Evolutionary conservation across 1,140 invertebrate species (phyloP).

Genomic region (Kradibia gibbosae): DNA sequence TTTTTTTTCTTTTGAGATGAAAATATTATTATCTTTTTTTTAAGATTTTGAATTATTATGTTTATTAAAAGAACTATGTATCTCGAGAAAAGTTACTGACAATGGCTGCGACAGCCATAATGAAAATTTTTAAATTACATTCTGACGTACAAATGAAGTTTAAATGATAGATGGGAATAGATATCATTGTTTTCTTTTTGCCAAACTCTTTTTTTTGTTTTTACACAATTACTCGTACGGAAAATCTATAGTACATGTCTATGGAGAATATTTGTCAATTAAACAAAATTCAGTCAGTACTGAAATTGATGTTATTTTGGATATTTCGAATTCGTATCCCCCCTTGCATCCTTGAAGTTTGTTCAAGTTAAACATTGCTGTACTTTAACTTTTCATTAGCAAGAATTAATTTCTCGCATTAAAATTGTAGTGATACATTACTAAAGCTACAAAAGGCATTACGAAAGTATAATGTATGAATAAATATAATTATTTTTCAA

Average conservation of each 20-base stretch:
- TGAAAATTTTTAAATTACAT: constrained; percentile 41
- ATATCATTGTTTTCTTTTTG: constrained; percentile 29
- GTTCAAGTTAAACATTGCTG: too few relatives aligned
- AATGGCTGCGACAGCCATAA: constrained; percentile 24
- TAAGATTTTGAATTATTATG: too few relatives aligned
- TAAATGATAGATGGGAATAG: constrained; percentile 34
- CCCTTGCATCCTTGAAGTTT: too few relatives aligned
- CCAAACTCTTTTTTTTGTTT: neutral
- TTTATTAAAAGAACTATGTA: too few relatives aligned
- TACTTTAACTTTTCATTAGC: too few relatives aligned
- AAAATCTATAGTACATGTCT: neutral
- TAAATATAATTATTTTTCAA: too few relatives aligned
- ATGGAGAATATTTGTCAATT: constrained; percentile 28
- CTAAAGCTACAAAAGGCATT: too few relatives aligned
- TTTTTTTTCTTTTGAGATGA: too few relatives aligned
- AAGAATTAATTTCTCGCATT: too few relatives aligned
- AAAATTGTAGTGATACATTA: too few relatives aligned
- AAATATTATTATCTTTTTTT: too few relatives aligned
- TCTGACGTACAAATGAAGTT: neutral
- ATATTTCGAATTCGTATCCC: neutral
- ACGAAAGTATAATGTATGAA: too few relatives aligned
- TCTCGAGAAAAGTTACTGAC: neutral
- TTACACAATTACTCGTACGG: constrained; percentile 8
- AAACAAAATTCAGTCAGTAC: constrained; percentile 1
- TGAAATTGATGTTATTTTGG: neutral